Evolutionary conservation across 1,140 invertebrate genomes (phyloP), one percentile per base, ranked within the genome.

Genomic region (Penaeus indicus): DNA sequence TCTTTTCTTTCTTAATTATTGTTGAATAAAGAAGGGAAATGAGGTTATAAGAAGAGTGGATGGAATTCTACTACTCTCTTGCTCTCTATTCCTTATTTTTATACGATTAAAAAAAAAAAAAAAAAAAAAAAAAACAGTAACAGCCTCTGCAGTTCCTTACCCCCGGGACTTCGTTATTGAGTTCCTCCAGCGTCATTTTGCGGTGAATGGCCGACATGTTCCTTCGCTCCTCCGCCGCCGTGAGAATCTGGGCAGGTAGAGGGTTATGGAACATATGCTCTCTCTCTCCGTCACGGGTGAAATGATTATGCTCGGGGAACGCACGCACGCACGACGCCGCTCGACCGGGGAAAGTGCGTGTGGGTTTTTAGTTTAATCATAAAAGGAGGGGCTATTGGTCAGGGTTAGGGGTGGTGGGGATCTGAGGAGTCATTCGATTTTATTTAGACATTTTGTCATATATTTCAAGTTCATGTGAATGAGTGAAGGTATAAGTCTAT

Each of bases 131-230:
- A 0, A 16, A 0, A 54, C 0, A 54, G 54, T 16, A 54, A 16
- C 54, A 47, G 63, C n/a, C 4, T 69, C 38, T 19, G 0, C 3
- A 16, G 25, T 2, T 10, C 63, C 88, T 86, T 32, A 92, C 92
- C 90, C 91, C 87, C 18, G 96, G 96, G 69, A 97, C 95, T 32
- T 94, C 91, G 1, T 93, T 90, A 81, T 94, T 93, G 22, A 99
- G 92, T 90, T 97, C 95, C 0, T 93, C 93, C 0, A 98, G 92
- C 0, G 95, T 95, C 94, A 97, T 96, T 88, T 95, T 95, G 83
- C 96, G 95, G 92, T 98, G 98, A 3, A 97, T 93, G 89, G 96
- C 95, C 1, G 95, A 96, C 10, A 96, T 95, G 92, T 98, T 97
- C 69, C 96, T 93, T 88, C 96, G 94, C 89, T 97, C 95, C 92